These are phyloP conservation scores for Formica selysi DNA, from an alignment of 1,140 invertebrate genomes.

Conservation along the genomic window DNA sequence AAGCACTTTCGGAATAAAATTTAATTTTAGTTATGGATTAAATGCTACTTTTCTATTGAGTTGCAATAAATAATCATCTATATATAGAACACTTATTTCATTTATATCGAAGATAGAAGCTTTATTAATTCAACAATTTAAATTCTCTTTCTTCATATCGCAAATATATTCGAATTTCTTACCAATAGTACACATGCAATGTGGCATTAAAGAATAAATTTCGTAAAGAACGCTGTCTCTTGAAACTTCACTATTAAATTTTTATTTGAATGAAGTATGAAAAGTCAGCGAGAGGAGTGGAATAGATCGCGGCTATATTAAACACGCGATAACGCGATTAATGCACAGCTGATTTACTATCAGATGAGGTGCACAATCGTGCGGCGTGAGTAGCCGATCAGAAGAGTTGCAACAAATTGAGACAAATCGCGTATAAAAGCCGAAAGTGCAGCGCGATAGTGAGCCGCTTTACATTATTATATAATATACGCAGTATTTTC, in stretches of 20 bases:
- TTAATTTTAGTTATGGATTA: constrained; percentile 59
- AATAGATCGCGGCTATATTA: too few species aligned
- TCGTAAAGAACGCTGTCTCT: not conserved
- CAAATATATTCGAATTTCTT: not conserved
- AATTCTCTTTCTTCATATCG: constrained; percentile 5
- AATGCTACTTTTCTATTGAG: constrained; percentile 16
- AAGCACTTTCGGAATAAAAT: constrained; percentile 46
- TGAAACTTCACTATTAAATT: not conserved
- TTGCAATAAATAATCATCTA: constrained; percentile 45
- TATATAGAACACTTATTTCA: constrained; percentile 26
- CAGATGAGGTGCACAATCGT: too few species aligned
- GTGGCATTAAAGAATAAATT: not conserved
- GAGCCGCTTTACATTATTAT: not conserved
- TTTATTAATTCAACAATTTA: constrained; percentile 56
- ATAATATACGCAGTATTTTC: not conserved
- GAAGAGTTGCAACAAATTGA: too few species aligned
- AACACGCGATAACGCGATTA: too few species aligned
- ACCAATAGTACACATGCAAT: not conserved
- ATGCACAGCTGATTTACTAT: too few species aligned
- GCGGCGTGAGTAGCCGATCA: too few species aligned
- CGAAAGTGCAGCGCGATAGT: too few species aligned
- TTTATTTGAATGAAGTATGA: not conserved
- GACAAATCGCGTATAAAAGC: too few species aligned
- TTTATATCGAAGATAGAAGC: constrained; percentile 29
- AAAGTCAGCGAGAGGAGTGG: too few species aligned